Percentiles rank a stretch among this genome's conserved stretches.
These are phyloP conservation scores for Apocheima hispidaria DNA, from an alignment of 2,888 invertebrate genomes.

Conservation along the genomic window DNA sequence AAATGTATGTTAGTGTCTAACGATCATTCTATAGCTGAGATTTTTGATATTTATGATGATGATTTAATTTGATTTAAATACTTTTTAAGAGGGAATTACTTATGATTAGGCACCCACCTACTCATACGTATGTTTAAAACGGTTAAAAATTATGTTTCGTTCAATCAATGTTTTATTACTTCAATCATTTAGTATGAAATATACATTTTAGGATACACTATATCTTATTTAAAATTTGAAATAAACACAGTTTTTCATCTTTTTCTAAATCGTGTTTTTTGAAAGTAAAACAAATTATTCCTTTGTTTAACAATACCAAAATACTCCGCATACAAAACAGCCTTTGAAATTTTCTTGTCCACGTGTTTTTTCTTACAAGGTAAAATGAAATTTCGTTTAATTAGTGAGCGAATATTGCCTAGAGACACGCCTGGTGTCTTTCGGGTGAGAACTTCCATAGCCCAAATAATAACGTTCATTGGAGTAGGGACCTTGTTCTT, in stretches of 20 bases:
- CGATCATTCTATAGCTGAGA: no score
- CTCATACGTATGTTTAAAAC: neutral
- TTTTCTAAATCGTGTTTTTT: slow-evolving; percentile 26
- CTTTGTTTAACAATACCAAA: slow-evolving; percentile 59
- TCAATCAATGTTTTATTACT: neutral
- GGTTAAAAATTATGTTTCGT: neutral
- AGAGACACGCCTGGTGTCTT: slow-evolving; percentile 55
- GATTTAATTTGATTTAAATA: neutral
- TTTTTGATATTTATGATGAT: neutral
- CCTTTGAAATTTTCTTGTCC: slow-evolving; percentile 58
- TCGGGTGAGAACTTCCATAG: slow-evolving; percentile 61
- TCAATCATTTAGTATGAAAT: neutral
- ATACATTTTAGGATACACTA: neutral
- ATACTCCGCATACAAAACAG: slow-evolving; percentile 57
- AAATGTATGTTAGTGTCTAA: neutral
- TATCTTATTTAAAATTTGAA: no score
- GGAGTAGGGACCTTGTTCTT: slow-evolving; percentile 53
- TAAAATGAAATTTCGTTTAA: slow-evolving; percentile 60
- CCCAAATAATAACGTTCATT: slow-evolving; percentile 65
- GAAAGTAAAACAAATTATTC: slow-evolving; percentile 55
- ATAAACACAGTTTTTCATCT: neutral
- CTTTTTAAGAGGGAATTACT: no score
- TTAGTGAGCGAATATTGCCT: slow-evolving; percentile 54
- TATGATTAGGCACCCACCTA: neutral
- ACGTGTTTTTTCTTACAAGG: slow-evolving; percentile 57